These are phyloP conservation scores for Frankliniella intonsa DNA, from an alignment of 2,888 invertebrate genomes.

Conservation along the genomic window DNA sequence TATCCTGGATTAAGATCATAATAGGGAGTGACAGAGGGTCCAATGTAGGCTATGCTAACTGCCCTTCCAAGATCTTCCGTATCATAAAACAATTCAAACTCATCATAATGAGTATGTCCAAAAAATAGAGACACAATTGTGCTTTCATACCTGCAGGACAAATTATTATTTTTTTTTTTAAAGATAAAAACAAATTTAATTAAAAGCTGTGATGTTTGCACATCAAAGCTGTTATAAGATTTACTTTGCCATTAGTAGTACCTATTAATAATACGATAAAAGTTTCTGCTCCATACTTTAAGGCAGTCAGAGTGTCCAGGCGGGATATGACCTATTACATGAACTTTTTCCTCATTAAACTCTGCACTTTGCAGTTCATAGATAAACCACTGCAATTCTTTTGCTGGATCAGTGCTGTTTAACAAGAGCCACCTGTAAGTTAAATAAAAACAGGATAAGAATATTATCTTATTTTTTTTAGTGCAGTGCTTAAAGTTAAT, in stretches of 20 bases:
- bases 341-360: constrained; percentile 89
- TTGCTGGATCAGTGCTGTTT: constrained; percentile 94
- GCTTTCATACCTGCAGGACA: constrained; percentile 62
- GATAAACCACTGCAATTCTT: constrained; percentile 92
- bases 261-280: constrained; percentile 81
- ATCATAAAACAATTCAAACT: constrained; percentile 91
- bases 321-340: constrained; percentile 94
- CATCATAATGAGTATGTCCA: constrained; percentile 91
- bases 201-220: neutral
- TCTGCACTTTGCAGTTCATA: constrained; percentile 91
- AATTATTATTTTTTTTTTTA: no score
- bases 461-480: neutral
- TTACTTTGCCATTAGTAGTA: constrained; percentile 38
- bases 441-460: neutral
- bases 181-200: constrained; percentile 33
- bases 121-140: constrained; percentile 89
- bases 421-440: constrained; percentile 73
- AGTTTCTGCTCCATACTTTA: constrained; percentile 93
- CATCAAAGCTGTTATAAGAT: neutral
- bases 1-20: constrained; percentile 90
- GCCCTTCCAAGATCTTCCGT: constrained; percentile 74
- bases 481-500: neutral
- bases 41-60: constrained; percentile 83
- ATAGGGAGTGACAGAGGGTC: constrained; percentile 93
- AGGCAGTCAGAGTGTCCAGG: constrained; percentile 91